Evolutionary conservation across 2,113 vertebrate genomes (phyloP), one percentile per base, ranked within the genome.

Genomic region (Cochlearius cochlearius): DNA sequence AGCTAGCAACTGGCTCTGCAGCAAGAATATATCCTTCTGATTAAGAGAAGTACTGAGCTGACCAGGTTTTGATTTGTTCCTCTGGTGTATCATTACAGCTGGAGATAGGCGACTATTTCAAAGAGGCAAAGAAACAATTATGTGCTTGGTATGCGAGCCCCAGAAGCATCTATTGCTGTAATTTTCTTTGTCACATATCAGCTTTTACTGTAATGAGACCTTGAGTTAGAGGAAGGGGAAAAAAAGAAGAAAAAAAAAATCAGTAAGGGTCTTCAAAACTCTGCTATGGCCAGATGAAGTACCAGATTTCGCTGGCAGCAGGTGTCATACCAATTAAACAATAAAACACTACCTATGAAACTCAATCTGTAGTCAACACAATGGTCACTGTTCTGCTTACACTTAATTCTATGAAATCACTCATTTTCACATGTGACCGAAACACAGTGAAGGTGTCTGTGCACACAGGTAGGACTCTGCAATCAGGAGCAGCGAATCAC

Each of bases 11-110:
- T 18, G 29, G 27, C 49, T 87, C 69, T 76, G 80, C 56, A 91
- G 56, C 53, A 94, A 86, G 60, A 92, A 92, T 72, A 78, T 19
- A 68, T 59, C 79, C 86, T 87, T 95, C 63, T 91, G 73, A 96
- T 92, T 82, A 95, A 25, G n/a, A 82, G 27, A 81, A 85, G 26
- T 39, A 82, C 53, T 55, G 53, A 92, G 68, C 53, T 94, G 80
- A 85, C 27, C 88, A 68, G 45, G 77, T 76, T 95, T 62, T 89
- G 30, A 85, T 76, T 94, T 92, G 60, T 73, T 91, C 78, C 80
- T 92, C 5, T 69, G 0, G 91, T 75, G 58, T 63, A 85, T 77
- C 73, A n/a, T 95, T 96, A 91, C 14, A 72, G 49, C 80, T 85
- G 66, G 62, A 94, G 64, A 94, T 11, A 45, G 30, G 53, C 66